These are phyloP conservation scores for Mustelus asterias DNA, from an alignment of 2,113 vertebrate genomes.

Conservation along the genomic window DNA sequence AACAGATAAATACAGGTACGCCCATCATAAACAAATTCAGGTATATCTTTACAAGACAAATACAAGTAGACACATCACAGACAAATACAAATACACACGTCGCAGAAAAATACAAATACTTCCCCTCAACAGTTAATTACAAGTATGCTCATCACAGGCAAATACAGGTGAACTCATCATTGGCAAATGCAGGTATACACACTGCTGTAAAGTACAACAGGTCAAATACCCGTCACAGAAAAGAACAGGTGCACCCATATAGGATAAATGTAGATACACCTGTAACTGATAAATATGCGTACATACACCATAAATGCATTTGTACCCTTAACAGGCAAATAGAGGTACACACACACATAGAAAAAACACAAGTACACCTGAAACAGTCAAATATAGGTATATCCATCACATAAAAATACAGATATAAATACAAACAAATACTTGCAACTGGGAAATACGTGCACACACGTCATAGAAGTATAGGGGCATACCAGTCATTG, in stretches of 20 bases:
- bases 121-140: neutral
- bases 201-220: too few relatives aligned
- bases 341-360: neutral
- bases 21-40: neutral
- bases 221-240: too few relatives aligned
- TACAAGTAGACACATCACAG: neutral
- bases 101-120: too few relatives aligned
- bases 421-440: neutral
- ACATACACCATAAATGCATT: neutral
- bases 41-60: neutral
- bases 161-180: neutral
- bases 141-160: neutral
- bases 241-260: neutral
- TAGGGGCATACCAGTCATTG: neutral
- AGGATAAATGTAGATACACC: neutral
- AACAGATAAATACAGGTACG: neutral
- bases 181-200: too few relatives aligned
- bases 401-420: neutral
- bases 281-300: neutral
- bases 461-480: neutral
- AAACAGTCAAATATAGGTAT: neutral
- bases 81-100: neutral
- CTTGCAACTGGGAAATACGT: neutral
- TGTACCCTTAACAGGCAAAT: neutral
- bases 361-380: neutral